phyloP scores from a whole-genome alignment of 2,888 invertebrate species.

The Hyles lineata region DNA sequence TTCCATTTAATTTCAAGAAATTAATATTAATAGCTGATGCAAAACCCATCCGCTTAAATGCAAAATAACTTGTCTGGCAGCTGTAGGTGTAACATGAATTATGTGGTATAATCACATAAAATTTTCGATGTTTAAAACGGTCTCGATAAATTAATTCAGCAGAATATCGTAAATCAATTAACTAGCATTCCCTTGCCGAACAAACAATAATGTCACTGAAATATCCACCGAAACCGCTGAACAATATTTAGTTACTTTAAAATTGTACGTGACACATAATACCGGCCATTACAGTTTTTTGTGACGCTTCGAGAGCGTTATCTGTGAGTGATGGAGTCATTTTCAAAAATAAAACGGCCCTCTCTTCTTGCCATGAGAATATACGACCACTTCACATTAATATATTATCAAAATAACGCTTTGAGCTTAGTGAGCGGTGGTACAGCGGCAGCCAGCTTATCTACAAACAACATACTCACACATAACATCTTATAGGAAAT shows the following conservation, averaged over 20 bases:
- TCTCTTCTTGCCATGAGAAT: conserved; percentile 66
- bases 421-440: conserved; percentile 56
- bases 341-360: conserved; percentile 81
- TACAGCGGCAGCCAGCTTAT: conserved; percentile 62
- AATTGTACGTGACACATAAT: conserved; percentile 70
- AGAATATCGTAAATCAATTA: conserved; percentile 45
- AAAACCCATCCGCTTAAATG: conserved; percentile 32
- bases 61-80: conserved; percentile 40
- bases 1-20: conserved; percentile 17
- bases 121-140: conserved; percentile 4
- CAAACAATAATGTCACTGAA: conserved; percentile 62
- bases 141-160: neutral
- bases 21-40: conserved; percentile 30
- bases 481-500: conserved; percentile 79
- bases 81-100: conserved; percentile 32
- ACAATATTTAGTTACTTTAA: conserved; percentile 73
- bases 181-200: conserved; percentile 46
- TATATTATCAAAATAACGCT: conserved; percentile 78
- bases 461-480: conserved; percentile 67
- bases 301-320: conserved; percentile 69
- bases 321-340: conserved; percentile 81
- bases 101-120: conserved; percentile 13
- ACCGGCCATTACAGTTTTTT: conserved; percentile 69
- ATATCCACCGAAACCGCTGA: conserved; percentile 58
- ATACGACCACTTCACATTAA: conserved; percentile 75